Conservation (phyloP, 2,113 vertebrate genomes). For the Chiloscyllium plagiosum region DNA sequence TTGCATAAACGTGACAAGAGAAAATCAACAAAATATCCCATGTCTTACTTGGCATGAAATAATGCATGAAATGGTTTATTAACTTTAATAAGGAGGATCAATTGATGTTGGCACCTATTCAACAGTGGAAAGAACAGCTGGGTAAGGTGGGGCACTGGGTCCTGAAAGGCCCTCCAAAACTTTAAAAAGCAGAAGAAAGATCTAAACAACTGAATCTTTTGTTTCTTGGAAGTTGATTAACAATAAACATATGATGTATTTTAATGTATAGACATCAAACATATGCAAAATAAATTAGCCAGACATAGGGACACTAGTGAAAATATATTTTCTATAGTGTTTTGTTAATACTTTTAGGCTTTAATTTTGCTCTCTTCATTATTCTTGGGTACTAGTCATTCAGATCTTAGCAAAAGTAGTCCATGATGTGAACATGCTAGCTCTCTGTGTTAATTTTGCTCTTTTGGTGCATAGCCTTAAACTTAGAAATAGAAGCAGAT, state of each 20-base stretch:
- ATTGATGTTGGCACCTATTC: slow-evolving; percentile 3
- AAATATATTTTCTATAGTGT: background rate
- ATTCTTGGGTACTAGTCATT: background rate
- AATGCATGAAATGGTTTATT: slow-evolving; percentile 32
- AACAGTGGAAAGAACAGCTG: slow-evolving; percentile 23
- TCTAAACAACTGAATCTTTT: background rate
- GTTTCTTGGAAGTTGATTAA: slow-evolving; percentile 25
- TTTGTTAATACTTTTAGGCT: background rate
- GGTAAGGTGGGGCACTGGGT: background rate
- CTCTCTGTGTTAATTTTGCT: background rate
- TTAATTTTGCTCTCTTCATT: background rate
- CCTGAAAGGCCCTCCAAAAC: background rate
- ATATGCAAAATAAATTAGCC: background rate
- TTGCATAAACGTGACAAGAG: background rate
- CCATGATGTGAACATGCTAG: background rate
- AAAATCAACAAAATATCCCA: slow-evolving; percentile 26
- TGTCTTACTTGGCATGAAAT: slow-evolving; percentile 21
- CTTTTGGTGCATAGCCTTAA: background rate
- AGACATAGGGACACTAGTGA: background rate
- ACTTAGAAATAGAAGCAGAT: background rate
- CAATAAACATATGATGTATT: background rate
- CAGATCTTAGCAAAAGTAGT: background rate
- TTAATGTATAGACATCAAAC: slow-evolving; percentile 9
- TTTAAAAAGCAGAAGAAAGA: background rate
- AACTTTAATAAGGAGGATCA: slow-evolving; percentile 29